phyloP scores from a whole-genome alignment of 2,113 vertebrate species.

The Pithys albifrons region DNA sequence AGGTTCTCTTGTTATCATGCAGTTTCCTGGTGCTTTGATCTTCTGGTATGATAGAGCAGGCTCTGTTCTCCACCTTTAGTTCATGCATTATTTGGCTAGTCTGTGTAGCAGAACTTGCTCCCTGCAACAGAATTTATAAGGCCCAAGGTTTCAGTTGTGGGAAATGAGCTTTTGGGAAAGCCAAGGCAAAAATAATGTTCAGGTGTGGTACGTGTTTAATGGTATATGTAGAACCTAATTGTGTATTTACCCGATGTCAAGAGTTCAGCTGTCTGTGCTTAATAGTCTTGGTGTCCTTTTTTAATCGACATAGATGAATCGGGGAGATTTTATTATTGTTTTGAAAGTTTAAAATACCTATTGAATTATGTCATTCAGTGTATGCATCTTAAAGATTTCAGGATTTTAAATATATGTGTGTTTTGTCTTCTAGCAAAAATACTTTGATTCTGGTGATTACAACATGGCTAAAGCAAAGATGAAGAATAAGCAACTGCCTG shows the following conservation, averaged over 20 bases:
- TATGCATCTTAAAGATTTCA: neutral
- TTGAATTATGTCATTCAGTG: neutral
- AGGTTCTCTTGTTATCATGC: neutral
- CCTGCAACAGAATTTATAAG: neutral
- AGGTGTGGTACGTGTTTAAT: neutral
- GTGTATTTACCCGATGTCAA: neutral
- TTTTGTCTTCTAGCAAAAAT: constrained; percentile 90
- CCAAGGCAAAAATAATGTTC: neutral
- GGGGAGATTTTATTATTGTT: neutral
- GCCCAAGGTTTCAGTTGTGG: neutral
- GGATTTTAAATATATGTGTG: neutral
- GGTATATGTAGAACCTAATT: neutral
- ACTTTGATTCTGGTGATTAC: constrained; percentile 99
- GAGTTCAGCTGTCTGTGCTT: neutral
- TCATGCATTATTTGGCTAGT: neutral
- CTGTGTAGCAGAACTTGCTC: neutral
- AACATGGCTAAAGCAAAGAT: constrained; percentile 99
- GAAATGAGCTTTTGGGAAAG: neutral
- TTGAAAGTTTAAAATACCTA: neutral
- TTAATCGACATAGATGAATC: fast-evolving
- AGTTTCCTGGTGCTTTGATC: neutral
- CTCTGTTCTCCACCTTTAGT: neutral
- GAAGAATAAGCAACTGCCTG: constrained; percentile 95
- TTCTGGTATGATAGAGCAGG: neutral
- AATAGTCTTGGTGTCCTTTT: neutral